phyloP scores from a whole-genome alignment of 2,113 vertebrate species.

The Aramus guarauna region DNA sequence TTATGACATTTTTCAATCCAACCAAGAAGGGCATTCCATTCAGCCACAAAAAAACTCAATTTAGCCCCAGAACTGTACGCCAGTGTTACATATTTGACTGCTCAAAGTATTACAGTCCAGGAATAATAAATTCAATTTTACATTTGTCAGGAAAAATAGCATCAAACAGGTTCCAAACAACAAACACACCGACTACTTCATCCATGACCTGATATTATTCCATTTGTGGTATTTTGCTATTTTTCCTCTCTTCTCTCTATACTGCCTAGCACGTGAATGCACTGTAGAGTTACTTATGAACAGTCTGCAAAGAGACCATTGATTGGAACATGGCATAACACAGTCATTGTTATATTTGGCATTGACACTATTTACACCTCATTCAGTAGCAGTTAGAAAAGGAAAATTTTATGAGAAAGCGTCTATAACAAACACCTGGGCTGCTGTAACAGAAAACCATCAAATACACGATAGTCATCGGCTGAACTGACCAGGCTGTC shows the following conservation, averaged over 20 bases:
- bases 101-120: not conserved
- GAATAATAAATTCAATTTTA: not conserved
- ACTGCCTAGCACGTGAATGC: not conserved
- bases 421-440: not conserved
- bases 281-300: not conserved
- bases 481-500: not conserved
- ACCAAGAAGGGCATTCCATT: constrained; percentile 46
- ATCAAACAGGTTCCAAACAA: not conserved
- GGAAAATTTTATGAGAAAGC: not conserved
- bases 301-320: not conserved
- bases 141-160: constrained; percentile 11
- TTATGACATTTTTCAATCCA: constrained; percentile 49
- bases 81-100: not conserved
- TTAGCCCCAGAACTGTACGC: not conserved
- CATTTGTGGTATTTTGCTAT: not conserved
- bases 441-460: not conserved
- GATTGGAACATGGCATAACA: not conserved
- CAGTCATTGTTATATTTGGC: not conserved
- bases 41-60: constrained; percentile 27
- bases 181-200: not conserved
- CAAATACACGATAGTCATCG: not conserved
- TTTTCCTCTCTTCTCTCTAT: not conserved
- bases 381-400: not conserved
- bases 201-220: not conserved
- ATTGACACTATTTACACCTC: not conserved